Evolutionary conservation across 1,140 invertebrate species (phyloP).

Genomic region (Sycobia sp.): DNA sequence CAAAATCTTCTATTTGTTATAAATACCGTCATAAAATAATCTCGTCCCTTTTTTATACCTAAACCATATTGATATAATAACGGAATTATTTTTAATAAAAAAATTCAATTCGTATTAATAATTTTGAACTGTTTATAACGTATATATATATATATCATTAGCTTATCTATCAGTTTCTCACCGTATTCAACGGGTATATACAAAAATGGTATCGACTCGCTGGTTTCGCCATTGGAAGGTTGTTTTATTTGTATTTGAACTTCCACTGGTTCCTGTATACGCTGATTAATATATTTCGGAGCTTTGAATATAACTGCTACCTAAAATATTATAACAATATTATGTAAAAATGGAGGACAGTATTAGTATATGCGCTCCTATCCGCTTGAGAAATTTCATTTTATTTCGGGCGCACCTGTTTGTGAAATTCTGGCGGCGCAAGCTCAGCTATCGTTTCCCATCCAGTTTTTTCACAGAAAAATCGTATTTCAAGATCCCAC

Average conservation of each 20-base stretch:
- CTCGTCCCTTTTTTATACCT: no score
- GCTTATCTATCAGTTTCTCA: neutral
- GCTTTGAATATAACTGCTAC: slow-evolving; percentile 79
- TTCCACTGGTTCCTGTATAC: slow-evolving; percentile 69
- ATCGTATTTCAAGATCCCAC: slow-evolving; percentile 89
- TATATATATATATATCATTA: no score
- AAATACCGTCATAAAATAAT: no score
- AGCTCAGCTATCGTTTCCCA: slow-evolving; percentile 91
- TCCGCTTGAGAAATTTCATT: neutral
- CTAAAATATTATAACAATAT: slow-evolving; percentile 13
- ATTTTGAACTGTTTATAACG: no score
- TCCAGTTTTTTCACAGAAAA: slow-evolving; percentile 82
- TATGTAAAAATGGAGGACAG: no score
- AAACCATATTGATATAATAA: no score
- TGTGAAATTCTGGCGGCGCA: slow-evolving; percentile 86
- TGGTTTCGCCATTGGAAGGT: slow-evolving; percentile 78
- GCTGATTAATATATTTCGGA: slow-evolving; percentile 71
- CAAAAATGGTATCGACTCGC: slow-evolving; percentile 78
- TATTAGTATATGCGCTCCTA: no score
- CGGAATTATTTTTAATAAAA: no score
- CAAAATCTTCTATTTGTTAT: no score
- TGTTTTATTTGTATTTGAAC: slow-evolving; percentile 80
- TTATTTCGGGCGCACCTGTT: slow-evolving; percentile 66
- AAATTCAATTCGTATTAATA: no score
- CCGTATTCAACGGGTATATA: slow-evolving; percentile 67